These are phyloP conservation scores for Hippopotamyrus pictus DNA, from an alignment of 2,797 vertebrate species.

Conservation along the genomic window DNA sequence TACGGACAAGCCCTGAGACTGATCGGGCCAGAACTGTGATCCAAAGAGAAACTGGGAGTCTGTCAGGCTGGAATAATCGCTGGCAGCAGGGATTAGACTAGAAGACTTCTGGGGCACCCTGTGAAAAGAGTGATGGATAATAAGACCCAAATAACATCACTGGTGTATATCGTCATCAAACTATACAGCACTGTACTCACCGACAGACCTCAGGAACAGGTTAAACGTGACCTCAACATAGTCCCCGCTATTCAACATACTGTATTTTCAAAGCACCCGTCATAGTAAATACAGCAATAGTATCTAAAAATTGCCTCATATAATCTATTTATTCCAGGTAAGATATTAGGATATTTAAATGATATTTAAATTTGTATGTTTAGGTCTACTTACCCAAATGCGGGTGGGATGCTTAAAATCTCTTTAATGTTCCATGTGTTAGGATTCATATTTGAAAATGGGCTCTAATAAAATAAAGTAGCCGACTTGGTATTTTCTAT, in stretches of 20 bases:
- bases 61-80: constrained; percentile 60
- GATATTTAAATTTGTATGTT: neutral
- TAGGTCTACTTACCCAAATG: constrained; percentile 47
- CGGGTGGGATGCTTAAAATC: constrained; percentile 51
- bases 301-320: neutral
- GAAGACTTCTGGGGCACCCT: constrained; percentile 25
- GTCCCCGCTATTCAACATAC: neutral
- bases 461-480: neutral
- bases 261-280: neutral
- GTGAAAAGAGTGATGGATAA: neutral
- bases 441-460: constrained; percentile 50
- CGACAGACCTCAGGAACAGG: neutral
- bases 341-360: neutral
- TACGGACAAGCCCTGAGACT: constrained; percentile 63
- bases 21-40: constrained; percentile 81
- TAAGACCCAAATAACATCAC: neutral
- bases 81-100: constrained; percentile 41
- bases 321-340: neutral
- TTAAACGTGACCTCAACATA: neutral
- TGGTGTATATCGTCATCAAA: neutral
- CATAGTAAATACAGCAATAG: neutral
- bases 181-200: neutral
- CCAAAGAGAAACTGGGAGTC: constrained; percentile 84
- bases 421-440: constrained; percentile 61
- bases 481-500: neutral